phyloP scores from a whole-genome alignment of 2,888 invertebrate species.

The Agrotis puta region DNA sequence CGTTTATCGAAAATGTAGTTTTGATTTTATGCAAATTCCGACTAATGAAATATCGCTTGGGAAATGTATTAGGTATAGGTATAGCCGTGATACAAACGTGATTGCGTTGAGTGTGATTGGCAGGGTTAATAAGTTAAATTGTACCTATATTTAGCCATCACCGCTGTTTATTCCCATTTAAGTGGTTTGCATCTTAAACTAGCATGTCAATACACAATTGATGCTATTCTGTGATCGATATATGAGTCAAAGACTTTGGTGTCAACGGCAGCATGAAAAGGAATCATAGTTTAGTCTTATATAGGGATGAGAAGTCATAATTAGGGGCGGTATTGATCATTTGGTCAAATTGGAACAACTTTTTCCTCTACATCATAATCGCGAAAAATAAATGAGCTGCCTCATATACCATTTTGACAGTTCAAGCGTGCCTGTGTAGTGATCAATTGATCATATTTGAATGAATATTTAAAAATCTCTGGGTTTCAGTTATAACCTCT shows the following conservation, averaged over 20 bases:
- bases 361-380: background rate
- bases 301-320: too few species aligned
- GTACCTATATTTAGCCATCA: background rate
- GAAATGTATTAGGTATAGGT: background rate
- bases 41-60: background rate
- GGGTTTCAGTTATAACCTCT: too few species aligned
- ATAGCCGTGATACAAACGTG: background rate
- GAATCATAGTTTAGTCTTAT: too few species aligned
- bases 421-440: too few species aligned
- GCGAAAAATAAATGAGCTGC: background rate
- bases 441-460: too few species aligned
- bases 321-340: too few species aligned
- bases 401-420: background rate
- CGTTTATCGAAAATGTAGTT: slow-evolving; percentile 13
- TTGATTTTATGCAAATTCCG: slow-evolving; percentile 16
- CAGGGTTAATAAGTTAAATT: slow-evolving; percentile 44
- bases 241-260: too few species aligned
- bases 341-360: background rate
- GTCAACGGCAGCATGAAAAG: slow-evolving; percentile 5
- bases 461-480: too few species aligned
- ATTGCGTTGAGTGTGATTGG: slow-evolving; percentile 12
- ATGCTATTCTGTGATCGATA: background rate
- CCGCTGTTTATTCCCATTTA: slow-evolving; percentile 16
- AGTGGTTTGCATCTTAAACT: slow-evolving; percentile 32
- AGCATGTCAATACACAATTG: slow-evolving; percentile 4